These are phyloP conservation scores for Neodontobutis hainanensis DNA, from an alignment of 2,113 vertebrate species.

Conservation along the genomic window DNA sequence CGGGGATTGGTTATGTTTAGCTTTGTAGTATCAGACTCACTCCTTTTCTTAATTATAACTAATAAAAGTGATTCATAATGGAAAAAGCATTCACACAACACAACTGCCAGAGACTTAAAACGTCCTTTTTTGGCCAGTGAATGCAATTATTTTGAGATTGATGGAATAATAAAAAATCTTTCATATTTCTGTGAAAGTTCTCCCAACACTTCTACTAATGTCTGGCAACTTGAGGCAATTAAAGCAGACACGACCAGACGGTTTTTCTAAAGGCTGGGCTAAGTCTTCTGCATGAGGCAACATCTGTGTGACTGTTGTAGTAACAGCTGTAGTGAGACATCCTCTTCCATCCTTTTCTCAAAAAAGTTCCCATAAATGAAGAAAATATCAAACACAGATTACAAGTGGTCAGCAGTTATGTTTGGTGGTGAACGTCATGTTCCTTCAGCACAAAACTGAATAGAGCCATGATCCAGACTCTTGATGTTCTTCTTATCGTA, in stretches of 20 bases:
- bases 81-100: conserved; percentile 62
- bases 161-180: conserved; percentile 61
- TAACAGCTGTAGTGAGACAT: conserved; percentile 49
- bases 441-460: conserved; percentile 28
- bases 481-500: conserved; percentile 12
- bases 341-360: conserved; percentile 49
- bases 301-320: conserved; percentile 68
- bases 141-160: conserved; percentile 70
- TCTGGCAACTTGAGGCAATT: conserved; percentile 41
- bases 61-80: conserved; percentile 79
- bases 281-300: conserved; percentile 42
- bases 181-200: conserved; percentile 60
- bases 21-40: conserved; percentile 62
- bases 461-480: conserved; percentile 3
- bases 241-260: conserved; percentile 25
- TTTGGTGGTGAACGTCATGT: conserved; percentile 15
- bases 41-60: conserved; percentile 77
- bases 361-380: conserved; percentile 52
- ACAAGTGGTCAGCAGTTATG: conserved; percentile 31
- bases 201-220: conserved; percentile 69
- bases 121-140: conserved; percentile 64
- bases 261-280: conserved; percentile 27
- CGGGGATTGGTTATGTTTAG: conserved; percentile 59
- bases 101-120: conserved; percentile 69
- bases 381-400: conserved; percentile 48